A percentile compares a stretch with the other conserved stretches of the same genome.
These are phyloP conservation scores for Centrocercus urophasianus DNA, from an alignment of 2,113 vertebrate genomes.

Conservation along the genomic window DNA sequence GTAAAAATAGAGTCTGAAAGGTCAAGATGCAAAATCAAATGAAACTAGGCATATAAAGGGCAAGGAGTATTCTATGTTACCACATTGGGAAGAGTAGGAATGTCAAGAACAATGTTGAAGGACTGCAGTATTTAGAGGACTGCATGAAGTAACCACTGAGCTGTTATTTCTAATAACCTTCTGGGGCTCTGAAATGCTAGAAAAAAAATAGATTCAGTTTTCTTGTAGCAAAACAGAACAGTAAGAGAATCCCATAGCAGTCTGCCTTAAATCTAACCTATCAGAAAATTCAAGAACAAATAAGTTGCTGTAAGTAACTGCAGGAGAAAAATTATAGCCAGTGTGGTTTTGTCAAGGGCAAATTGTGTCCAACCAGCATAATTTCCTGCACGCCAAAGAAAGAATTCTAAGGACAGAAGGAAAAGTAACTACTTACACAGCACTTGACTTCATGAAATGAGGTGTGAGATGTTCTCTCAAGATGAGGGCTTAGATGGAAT, in stretches of 20 bases:
- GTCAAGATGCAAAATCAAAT: neutral
- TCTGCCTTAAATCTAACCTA: neutral
- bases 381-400: neutral
- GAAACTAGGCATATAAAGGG: neutral
- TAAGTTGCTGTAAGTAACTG: neutral
- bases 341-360: neutral
- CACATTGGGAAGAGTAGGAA: neutral
- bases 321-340: neutral
- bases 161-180: neutral
- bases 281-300: neutral
- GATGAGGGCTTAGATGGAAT: neutral
- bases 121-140: rapidly evolving
- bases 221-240: neutral
- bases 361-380: rapidly evolving
- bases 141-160: neutral
- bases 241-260: neutral
- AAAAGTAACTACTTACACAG: neutral
- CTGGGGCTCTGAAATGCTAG: neutral
- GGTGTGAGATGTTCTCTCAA: neutral
- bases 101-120: neutral
- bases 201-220: neutral
- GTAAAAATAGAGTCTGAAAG: neutral
- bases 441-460: neutral
- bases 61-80: neutral
- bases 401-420: neutral